Conservation (phyloP, 2,888 invertebrate genomes). For the Cosmia trapezina region DNA sequence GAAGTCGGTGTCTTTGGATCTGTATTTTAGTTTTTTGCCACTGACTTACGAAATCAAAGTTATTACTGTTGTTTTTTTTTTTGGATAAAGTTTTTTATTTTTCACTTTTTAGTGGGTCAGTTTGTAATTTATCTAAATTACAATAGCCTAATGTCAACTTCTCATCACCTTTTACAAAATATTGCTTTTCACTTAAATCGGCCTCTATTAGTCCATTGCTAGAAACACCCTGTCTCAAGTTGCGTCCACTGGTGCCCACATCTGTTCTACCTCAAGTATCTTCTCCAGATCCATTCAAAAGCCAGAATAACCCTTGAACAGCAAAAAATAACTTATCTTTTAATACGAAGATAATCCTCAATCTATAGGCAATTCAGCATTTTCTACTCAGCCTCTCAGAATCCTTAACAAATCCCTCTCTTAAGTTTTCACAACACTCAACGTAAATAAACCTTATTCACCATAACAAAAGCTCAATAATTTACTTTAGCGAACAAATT, state of each 20-base stretch:
- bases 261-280: background rate
- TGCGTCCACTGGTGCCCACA: background rate
- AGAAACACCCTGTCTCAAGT: background rate
- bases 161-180: no score
- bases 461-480: slow-evolving; percentile 50
- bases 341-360: background rate
- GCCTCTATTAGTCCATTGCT: background rate
- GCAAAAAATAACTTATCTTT: background rate
- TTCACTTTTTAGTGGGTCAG: no score
- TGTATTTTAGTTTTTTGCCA: no score
- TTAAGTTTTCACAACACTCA: background rate
- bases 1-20: no score
- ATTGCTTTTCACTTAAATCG: background rate
- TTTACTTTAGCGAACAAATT: slow-evolving; percentile 52
- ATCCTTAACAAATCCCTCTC: background rate
- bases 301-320: background rate
- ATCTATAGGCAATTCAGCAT: background rate
- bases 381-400: background rate
- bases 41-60: no score
- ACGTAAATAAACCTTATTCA: slow-evolving; percentile 22
- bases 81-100: no score
- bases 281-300: background rate
- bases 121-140: no score
- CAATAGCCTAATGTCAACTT: no score
- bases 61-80: no score